These are phyloP conservation scores for Leucopsar rothschildi DNA, from an alignment of 2,113 vertebrate genomes.

Conservation along the genomic window DNA sequence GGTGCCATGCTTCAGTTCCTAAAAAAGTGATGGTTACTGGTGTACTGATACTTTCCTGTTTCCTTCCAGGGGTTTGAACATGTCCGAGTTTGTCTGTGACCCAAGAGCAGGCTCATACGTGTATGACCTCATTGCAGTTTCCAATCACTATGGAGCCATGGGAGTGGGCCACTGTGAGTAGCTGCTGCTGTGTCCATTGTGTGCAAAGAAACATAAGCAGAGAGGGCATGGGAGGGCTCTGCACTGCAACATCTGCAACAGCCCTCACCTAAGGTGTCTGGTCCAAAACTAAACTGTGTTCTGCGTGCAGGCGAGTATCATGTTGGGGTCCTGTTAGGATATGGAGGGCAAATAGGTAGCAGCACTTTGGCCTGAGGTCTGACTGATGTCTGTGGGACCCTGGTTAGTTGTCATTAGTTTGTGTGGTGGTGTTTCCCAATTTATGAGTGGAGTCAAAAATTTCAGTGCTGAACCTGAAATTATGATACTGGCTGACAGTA, in stretches of 20 bases:
- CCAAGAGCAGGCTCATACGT: constrained; percentile 84
- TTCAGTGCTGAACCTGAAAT: background rate
- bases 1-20: background rate
- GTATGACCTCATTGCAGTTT: constrained; percentile 93
- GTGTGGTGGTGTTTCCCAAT: background rate
- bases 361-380: background rate
- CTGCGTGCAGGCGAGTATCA: background rate
- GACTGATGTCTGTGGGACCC: background rate
- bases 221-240: background rate
- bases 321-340: background rate
- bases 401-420: background rate
- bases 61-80: constrained; percentile 84
- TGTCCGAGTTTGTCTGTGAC: constrained; percentile 94
- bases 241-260: background rate
- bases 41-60: constrained; percentile 12
- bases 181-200: background rate
- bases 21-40: background rate
- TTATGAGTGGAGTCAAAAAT: background rate
- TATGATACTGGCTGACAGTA: background rate
- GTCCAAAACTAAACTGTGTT: background rate
- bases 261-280: background rate
- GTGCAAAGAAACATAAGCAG: background rate
- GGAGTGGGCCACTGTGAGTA: constrained; percentile 96
- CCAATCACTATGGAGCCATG: constrained; percentile 97
- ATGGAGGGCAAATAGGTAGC: background rate